These are phyloP conservation scores for Channa striata DNA, from an alignment of 2,797 vertebrate species.

Conservation along the genomic window DNA sequence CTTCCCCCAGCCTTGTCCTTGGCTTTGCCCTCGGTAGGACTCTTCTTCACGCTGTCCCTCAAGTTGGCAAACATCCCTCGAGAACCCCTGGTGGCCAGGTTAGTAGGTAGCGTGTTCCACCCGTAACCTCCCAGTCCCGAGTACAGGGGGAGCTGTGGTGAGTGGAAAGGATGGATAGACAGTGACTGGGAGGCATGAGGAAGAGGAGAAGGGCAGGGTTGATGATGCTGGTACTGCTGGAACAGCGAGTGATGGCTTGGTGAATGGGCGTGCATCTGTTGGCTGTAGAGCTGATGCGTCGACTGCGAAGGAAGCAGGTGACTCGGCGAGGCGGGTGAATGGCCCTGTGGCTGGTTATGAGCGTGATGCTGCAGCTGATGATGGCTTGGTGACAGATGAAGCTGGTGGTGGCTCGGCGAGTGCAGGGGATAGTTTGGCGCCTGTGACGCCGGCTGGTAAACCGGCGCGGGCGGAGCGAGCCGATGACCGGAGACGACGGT, in stretches of 20 bases:
- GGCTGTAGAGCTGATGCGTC: slow-evolving; percentile 60
- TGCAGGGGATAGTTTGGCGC: slow-evolving; percentile 49
- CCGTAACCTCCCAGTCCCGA: slow-evolving; percentile 67
- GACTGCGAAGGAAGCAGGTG: slow-evolving; percentile 63
- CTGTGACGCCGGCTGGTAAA: slow-evolving; percentile 46
- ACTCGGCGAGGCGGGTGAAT: slow-evolving; percentile 34
- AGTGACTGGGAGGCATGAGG: slow-evolving; percentile 77
- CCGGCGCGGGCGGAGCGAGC: slow-evolving; percentile 49
- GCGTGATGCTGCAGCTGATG: slow-evolving; percentile 70
- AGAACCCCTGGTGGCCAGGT: slow-evolving; percentile 71
- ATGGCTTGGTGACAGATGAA: slow-evolving; percentile 60
- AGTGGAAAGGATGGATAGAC: slow-evolving; percentile 77
- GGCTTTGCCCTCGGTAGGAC: slow-evolving; percentile 87
- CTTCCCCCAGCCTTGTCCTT: slow-evolving; percentile 82
- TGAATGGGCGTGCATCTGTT: slow-evolving; percentile 59
- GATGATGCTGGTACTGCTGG: slow-evolving; percentile 64
- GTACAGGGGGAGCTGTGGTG: slow-evolving; percentile 64
- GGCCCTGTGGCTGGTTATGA: slow-evolving; percentile 53
- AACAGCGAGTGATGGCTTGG: slow-evolving; percentile 66
- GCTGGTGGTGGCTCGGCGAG: slow-evolving; percentile 69
- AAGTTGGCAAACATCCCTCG: slow-evolving; percentile 84
- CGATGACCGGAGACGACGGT: slow-evolving; percentile 61
- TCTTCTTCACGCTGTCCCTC: slow-evolving; percentile 89
- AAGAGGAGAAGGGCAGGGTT: slow-evolving; percentile 57
- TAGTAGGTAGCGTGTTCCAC: slow-evolving; percentile 82